A percentile compares a stretch with the other conserved stretches of the same genome.
These are phyloP conservation scores for Platorchestia sp. DNA, from an alignment of 1,140 invertebrate species.

Conservation along the genomic window DNA sequence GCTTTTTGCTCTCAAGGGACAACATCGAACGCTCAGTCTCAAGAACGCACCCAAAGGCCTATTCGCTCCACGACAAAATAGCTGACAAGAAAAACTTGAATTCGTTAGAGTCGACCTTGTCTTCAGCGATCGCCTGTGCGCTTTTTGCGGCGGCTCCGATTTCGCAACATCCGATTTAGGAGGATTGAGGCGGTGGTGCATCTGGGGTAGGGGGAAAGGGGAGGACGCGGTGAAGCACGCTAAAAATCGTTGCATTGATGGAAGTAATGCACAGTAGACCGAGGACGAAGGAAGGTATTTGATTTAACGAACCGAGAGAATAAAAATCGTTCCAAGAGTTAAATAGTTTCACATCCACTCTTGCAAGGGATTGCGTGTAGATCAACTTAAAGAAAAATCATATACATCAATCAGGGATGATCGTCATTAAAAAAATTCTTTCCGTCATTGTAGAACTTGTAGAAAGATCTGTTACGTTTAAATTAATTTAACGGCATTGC, in stretches of 20 bases:
- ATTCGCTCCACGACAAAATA: background rate
- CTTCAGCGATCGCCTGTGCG: background rate
- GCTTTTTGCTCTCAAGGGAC: background rate
- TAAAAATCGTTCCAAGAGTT: background rate
- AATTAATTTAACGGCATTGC: too few relatives aligned
- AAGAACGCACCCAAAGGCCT: slow-evolving; percentile 28
- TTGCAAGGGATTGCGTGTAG: too few relatives aligned
- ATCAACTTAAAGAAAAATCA: too few relatives aligned
- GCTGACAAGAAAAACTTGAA: slow-evolving; percentile 32
- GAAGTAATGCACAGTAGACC: background rate
- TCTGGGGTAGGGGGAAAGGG: background rate
- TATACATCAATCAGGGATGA: too few relatives aligned
- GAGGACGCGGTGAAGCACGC: background rate
- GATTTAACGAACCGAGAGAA: background rate
- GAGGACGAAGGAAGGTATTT: background rate
- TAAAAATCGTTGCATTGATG: background rate
- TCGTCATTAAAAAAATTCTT: too few relatives aligned
- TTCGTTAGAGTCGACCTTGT: slow-evolving; percentile 27
- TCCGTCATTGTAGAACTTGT: too few relatives aligned
- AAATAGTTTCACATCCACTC: too few relatives aligned
- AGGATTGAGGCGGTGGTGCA: background rate
- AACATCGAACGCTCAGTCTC: background rate
- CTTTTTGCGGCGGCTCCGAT: slow-evolving; percentile 27
- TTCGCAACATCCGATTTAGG: slow-evolving; percentile 43
- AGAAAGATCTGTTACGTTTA: too few relatives aligned